Evolutionary conservation across 2,888 invertebrate species (phyloP).

Genomic region (Leptinotarsa juncta): DNA sequence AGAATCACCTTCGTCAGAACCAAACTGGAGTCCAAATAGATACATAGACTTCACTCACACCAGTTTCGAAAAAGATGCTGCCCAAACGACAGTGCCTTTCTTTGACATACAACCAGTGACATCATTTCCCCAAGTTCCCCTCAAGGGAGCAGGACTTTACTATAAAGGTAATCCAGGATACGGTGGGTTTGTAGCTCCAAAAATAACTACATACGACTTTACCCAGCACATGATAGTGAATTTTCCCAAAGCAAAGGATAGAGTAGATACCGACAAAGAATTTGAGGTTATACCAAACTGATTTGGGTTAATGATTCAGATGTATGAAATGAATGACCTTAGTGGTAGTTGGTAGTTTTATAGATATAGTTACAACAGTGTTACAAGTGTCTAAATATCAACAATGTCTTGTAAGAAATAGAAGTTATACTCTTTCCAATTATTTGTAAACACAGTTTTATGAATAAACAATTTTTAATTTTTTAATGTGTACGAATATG

Average conservation of each 20-base stretch:
- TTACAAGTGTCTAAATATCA: too few relatives aligned
- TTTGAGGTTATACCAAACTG: slow-evolving; percentile 27
- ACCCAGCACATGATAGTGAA: slow-evolving; percentile 72
- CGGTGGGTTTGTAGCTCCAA: slow-evolving; percentile 82
- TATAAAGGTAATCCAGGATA: slow-evolving; percentile 77
- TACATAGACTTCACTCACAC: slow-evolving; percentile 68
- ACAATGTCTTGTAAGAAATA: too few relatives aligned
- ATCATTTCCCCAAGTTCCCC: slow-evolving; percentile 60
- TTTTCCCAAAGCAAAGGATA: slow-evolving; percentile 50
- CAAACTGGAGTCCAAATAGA: slow-evolving; percentile 65
- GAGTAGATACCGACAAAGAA: slow-evolving; percentile 33
- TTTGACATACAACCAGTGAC: slow-evolving; percentile 79
- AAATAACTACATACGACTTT: slow-evolving; percentile 81
- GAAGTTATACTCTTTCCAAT: too few relatives aligned
- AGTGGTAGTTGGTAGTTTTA: neutral
- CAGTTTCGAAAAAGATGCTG: slow-evolving; percentile 78
- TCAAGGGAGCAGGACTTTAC: slow-evolving; percentile 80
- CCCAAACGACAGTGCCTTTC: slow-evolving; percentile 85
- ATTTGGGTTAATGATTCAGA: neutral
- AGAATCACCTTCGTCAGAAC: slow-evolving; percentile 59
- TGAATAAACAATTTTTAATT: too few relatives aligned
- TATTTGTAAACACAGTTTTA: too few relatives aligned
- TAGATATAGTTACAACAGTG: too few relatives aligned
- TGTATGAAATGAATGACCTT: neutral
- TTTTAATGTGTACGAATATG: too few relatives aligned